Percentiles rank a stretch among this genome's conserved stretches.
Evolutionary conservation across 2,797 vertebrate genomes (phyloP).

Genomic region (Cossypha niveicapilla): DNA sequence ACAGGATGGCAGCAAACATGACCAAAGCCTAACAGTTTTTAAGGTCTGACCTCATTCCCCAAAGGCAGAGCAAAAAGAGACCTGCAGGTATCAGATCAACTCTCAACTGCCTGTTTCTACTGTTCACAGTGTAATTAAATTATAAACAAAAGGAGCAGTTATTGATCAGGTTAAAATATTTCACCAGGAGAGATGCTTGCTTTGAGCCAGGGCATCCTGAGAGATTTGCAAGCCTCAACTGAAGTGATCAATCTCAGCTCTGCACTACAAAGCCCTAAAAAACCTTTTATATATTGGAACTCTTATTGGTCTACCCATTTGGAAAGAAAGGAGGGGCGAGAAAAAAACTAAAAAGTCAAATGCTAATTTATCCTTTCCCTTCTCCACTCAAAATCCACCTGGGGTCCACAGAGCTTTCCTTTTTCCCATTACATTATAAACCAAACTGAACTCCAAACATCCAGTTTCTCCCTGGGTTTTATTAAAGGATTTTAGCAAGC

Average conservation of each 20-base stretch:
- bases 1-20: rapidly evolving
- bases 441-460: background rate
- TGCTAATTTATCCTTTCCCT: background rate
- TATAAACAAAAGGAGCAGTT: background rate
- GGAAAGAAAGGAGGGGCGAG: too few species aligned
- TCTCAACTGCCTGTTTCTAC: background rate
- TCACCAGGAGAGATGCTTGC: background rate
- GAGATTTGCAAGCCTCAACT: background rate
- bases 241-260: background rate
- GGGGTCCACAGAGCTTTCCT: background rate
- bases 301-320: too few species aligned
- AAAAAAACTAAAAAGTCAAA: background rate
- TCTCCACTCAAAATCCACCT: background rate
- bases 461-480: background rate
- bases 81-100: background rate
- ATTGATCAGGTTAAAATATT: constrained; percentile 32
- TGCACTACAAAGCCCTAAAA: background rate
- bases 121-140: background rate
- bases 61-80: background rate
- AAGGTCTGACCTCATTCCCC: background rate
- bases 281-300: background rate
- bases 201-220: background rate
- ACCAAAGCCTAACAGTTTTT: rapidly evolving
- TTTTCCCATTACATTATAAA: background rate
- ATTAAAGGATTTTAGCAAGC: background rate